Conservation (phyloP, 92 coral and sea anemone genomes). For the Siderastrea radians region DNA sequence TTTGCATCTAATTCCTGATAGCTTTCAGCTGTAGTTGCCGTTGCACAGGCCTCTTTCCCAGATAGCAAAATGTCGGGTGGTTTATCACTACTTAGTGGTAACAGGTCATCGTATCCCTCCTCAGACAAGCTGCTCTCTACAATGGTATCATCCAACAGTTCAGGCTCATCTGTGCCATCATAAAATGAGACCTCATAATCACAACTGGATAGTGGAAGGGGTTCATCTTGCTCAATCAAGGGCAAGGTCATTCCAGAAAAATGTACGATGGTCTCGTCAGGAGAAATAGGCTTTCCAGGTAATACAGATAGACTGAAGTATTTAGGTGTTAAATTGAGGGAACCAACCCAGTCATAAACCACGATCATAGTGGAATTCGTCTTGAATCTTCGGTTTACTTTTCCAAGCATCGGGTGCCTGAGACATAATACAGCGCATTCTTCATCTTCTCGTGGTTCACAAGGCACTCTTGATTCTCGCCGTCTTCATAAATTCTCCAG, state of each 20-base stretch:
- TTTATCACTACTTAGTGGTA: too few species aligned
- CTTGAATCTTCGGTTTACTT: slow-evolving; percentile 9
- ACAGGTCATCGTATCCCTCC: too few species aligned
- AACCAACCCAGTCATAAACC: slow-evolving; percentile 48
- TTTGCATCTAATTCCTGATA: too few species aligned
- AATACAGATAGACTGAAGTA: slow-evolving; percentile 1
- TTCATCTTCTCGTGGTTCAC: slow-evolving; percentile 15
- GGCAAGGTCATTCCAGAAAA: background rate
- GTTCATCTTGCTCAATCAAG: background rate
- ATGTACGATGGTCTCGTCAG: background rate
- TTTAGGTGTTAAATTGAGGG: slow-evolving; percentile 23
- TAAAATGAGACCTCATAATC: slow-evolving; percentile 13
- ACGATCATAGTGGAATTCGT: background rate
- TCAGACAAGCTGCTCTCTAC: too few species aligned
- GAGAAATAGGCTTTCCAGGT: background rate
- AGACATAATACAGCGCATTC: slow-evolving; percentile 5
- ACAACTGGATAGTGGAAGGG: background rate
- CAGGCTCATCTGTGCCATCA: too few species aligned
- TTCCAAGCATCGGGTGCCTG: slow-evolving; percentile 15
- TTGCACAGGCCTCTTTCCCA: too few species aligned
- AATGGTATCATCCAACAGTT: too few species aligned
- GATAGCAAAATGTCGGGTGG: too few species aligned
- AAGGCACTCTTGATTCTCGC: slow-evolving; percentile 1
- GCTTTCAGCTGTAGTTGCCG: too few species aligned
- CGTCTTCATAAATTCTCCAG: slow-evolving; percentile 12